Base-by-base conservation (phyloP, 2,888 invertebrate genomes). In the Therioaphis trifolii region DNA sequence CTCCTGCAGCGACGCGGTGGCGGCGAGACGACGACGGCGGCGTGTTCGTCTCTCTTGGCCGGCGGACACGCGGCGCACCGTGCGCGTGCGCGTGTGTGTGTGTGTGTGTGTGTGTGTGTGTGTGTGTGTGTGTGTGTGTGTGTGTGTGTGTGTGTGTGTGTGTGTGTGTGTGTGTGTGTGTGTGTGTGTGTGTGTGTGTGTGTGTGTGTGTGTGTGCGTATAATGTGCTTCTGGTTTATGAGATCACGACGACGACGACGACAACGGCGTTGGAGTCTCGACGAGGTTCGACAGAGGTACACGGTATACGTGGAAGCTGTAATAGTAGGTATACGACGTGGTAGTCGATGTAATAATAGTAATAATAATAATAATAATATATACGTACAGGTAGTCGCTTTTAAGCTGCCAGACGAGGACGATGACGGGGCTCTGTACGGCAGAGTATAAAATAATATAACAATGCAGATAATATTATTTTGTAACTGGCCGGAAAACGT, bases 201-300 rank as follows among this genome's bases (percentile, higher is more conserved):
- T n/a, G n/a, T n/a, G n/a, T n/a, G n/a, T 49, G 66, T 14, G 2
- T 29, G 29, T 4, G 21, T 14, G 15, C 7, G 15, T 29, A 66
- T 4, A 7, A n/a, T 12, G 46, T 55, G 82, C 82, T 82, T 27
- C 82, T 63, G 82, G 72, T 74, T 82, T 82, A 82, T 40, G 82
- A 74, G 82, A 74, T 82, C 82, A 74, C 82, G 82, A 74, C 82
- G 61, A n/a, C 52, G 40, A 11, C 11, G 77, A 21, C 21, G 68
- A n/a, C n/a, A n/a, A n/a, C n/a, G n/a, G n/a, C n/a, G n/a, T n/a
- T 35, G 7, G 35, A 35, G 35, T 7, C 35, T 35, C 35, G 35
- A 35, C 35, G 35, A 35, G 35, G 7, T 35, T 35, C 35, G 7
- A 7, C 35, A 35, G 52, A 18, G 4, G 52, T 52, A 52, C 18